A percentile compares a stretch with the other conserved stretches of the same genome.
phyloP scores from a whole-genome alignment of 2,113 vertebrate genomes.

The Python bivittatus region DNA sequence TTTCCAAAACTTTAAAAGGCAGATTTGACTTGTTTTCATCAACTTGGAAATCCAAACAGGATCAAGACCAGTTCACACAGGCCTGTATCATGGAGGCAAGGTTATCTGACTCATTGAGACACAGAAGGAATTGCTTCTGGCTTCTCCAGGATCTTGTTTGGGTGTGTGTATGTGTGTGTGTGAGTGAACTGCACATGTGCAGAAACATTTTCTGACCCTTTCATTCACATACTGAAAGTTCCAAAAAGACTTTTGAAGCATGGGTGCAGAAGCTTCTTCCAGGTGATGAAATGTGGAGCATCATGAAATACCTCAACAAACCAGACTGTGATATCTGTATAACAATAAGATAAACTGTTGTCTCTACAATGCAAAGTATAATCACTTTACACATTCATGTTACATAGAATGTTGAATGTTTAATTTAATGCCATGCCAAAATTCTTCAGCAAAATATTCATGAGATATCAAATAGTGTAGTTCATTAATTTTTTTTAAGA shows the following conservation, averaged over 20 bases:
- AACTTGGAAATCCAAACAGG: background rate
- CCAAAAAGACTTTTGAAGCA: background rate
- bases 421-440: background rate
- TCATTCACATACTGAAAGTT: background rate
- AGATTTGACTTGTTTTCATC: background rate
- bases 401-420: background rate
- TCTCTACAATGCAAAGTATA: background rate
- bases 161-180: background rate
- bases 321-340: background rate
- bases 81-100: background rate
- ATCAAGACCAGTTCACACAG: background rate
- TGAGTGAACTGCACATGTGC: background rate
- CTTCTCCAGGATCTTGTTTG: background rate
- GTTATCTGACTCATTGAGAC: background rate
- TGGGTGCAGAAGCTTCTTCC: background rate
- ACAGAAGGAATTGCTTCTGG: background rate
- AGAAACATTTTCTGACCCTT: background rate
- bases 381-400: background rate
- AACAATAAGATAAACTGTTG: background rate
- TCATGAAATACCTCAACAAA: background rate
- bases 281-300: background rate
- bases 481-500: background rate
- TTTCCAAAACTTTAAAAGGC: background rate
- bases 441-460: background rate
- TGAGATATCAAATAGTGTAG: background rate